phyloP scores from a whole-genome alignment of 1,140 invertebrate genomes.

The Bicyclus anynana region DNA sequence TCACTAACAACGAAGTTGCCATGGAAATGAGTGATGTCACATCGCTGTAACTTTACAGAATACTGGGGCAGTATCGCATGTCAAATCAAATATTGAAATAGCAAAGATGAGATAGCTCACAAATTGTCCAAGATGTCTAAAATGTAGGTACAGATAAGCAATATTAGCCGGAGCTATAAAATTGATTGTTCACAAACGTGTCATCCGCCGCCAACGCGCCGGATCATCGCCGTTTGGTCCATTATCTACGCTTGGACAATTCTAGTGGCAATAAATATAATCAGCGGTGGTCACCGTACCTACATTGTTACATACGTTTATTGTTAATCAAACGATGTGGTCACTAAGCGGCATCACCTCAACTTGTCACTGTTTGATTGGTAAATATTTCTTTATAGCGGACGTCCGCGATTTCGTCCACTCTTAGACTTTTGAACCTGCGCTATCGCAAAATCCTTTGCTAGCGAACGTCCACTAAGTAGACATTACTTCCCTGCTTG shows the following conservation, averaged over 20 bases:
- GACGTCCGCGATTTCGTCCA: no score
- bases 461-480: no score
- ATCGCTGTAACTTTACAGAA: no score
- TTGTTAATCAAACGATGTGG: not conserved
- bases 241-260: constrained; percentile 8
- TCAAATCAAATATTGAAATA: not conserved
- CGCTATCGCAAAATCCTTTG: no score
- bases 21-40: no score
- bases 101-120: not conserved
- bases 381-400: no score
- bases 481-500: no score
- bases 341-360: no score
- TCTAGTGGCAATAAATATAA: constrained; percentile 7
- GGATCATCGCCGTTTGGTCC: not conserved
- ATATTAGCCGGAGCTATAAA: constrained; percentile 6
- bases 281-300: not conserved
- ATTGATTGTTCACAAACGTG: constrained; percentile 12
- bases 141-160: not conserved
- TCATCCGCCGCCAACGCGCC: constrained; percentile 11
- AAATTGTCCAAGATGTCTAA: not conserved
- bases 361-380: no score
- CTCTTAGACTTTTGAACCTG: no score
- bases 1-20: no score
- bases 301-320: not conserved
- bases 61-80: no score